Percentiles rank a stretch among this genome's conserved stretches.
Evolutionary conservation across 2,797 vertebrate species (phyloP).

Genomic region (Rhinella marina): DNA sequence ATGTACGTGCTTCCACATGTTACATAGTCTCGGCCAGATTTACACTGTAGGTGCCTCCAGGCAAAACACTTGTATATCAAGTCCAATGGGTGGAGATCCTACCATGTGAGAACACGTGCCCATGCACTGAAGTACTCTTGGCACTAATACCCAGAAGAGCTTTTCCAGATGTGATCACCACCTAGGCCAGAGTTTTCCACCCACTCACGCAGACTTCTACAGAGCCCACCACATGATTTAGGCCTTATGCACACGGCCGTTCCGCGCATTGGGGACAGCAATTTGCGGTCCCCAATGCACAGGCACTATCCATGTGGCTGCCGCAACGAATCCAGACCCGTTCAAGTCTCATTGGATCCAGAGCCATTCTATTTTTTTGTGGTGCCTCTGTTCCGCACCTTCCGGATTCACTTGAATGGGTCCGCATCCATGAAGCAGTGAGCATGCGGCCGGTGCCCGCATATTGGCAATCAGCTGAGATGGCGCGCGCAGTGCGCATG

Average conservation of each 20-base stretch:
- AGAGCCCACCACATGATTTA: neutral
- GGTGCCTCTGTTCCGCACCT: no score
- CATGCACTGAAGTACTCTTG: neutral
- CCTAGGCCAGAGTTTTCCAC: neutral
- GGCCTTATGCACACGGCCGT: neutral
- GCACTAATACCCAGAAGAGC: neutral
- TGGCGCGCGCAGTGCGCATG: no score
- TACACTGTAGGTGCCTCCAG: neutral
- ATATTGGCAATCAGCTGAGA: no score
- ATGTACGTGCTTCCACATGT: neutral
- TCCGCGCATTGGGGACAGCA: no score
- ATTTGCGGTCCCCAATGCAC: no score
- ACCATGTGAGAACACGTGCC: neutral
- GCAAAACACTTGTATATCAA: neutral
- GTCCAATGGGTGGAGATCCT: neutral
- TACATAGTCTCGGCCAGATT: neutral
- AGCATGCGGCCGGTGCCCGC: no score
- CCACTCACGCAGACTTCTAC: neutral
- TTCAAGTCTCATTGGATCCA: no score
- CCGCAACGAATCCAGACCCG: no score
- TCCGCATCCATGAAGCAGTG: no score
- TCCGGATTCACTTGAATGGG: no score
- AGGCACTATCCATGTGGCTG: no score
- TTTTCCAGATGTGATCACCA: neutral
- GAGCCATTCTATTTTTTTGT: no score